Percentiles rank a stretch among this genome's conserved stretches.
These are phyloP conservation scores for Apostichopus parvimensis DNA, from an alignment of 35 echinoderm and acorn worm species.

Conservation along the genomic window DNA sequence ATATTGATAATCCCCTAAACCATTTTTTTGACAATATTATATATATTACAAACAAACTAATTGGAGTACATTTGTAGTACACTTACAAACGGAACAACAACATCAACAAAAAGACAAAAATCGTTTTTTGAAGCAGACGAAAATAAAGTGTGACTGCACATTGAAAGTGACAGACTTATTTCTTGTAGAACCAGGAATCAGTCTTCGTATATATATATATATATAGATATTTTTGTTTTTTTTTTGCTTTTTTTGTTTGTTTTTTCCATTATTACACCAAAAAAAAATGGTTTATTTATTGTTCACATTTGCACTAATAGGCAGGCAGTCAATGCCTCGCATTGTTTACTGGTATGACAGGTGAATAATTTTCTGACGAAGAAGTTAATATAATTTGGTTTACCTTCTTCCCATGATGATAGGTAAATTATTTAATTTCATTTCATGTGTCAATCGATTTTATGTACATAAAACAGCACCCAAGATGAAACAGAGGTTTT, in stretches of 20 bases:
- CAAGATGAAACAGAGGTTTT: neutral
- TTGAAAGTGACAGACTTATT: neutral
- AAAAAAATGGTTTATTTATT: neutral
- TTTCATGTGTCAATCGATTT: neutral
- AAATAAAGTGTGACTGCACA: neutral
- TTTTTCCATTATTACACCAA: neutral
- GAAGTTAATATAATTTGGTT: neutral
- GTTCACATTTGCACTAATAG: neutral
- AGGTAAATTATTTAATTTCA: neutral
- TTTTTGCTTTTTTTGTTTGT: neutral
- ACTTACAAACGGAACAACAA: constrained; percentile 11
- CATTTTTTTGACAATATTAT: neutral
- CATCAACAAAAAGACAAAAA: too few relatives aligned
- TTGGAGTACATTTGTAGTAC: constrained; percentile 21
- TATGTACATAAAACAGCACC: constrained; percentile 11
- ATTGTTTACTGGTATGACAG: neutral
- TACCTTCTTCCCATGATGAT: neutral
- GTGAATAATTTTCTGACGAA: neutral
- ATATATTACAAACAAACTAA: constrained; percentile 35
- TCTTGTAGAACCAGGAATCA: neutral
- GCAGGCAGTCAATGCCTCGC: neutral
- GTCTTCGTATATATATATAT: neutral
- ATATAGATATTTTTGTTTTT: too few relatives aligned
- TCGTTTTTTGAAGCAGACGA: neutral
- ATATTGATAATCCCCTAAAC: constrained; percentile 12